phyloP scores from a whole-genome alignment of 2,888 invertebrate genomes.

The Callosobruchus maculatus region DNA sequence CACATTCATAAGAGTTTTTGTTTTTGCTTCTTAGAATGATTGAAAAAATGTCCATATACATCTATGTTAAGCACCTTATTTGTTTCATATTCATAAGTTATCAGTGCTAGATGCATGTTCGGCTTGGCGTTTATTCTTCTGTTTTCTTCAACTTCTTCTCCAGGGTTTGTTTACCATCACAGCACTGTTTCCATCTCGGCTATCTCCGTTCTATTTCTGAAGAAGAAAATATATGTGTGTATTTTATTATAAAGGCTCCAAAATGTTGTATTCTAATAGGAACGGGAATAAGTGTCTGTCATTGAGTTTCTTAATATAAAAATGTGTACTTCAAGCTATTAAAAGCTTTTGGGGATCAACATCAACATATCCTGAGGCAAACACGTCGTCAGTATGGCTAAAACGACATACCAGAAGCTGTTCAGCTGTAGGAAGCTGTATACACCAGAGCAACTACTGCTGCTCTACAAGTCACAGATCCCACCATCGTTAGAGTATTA shows the following conservation, averaged over 20 bases:
- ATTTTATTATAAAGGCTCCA: not conserved
- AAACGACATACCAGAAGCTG: no score
- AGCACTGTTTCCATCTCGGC: slow-evolving; percentile 93
- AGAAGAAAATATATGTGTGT: slow-evolving; percentile 31
- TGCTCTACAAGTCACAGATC: no score
- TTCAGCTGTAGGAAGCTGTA: no score
- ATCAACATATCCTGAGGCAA: no score
- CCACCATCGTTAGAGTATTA: no score
- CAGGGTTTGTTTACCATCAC: slow-evolving; percentile 53
- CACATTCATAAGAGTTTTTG: slow-evolving; percentile 46
- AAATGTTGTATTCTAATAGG: not conserved
- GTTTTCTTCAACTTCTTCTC: not conserved
- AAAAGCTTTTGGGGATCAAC: no score
- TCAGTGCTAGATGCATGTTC: slow-evolving; percentile 5
- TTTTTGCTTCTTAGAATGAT: slow-evolving; percentile 26
- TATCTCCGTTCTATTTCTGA: slow-evolving; percentile 58
- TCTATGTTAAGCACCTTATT: slow-evolving; percentile 1
- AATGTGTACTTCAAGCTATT: no score
- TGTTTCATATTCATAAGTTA: slow-evolving; percentile 1
- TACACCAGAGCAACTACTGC: no score
- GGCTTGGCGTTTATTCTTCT: slow-evolving; percentile 1
- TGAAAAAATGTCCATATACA: slow-evolving; percentile 19
- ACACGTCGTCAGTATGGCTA: no score
- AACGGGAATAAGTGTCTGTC: no score
- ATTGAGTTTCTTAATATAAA: no score